Base-by-base conservation (phyloP, 1,140 invertebrate species). In the Bombyx mandarina region DNA sequence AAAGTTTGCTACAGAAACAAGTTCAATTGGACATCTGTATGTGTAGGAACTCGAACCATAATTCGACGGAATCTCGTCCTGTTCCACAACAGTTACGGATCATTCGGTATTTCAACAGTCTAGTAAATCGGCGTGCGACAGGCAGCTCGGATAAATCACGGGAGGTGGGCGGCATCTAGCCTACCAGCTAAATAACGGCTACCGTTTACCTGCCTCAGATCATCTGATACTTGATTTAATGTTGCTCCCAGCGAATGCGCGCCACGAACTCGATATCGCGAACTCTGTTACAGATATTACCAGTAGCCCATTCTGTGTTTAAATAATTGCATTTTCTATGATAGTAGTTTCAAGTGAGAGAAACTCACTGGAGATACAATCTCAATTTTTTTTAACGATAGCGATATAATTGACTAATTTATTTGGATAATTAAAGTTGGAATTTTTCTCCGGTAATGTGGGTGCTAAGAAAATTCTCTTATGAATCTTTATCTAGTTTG, bases 151-250 rank as follows among this genome's bases (percentile, higher is more conserved):
- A 80, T 85, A 85, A 85, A 83, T 83, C 82, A 85, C 75, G 55
- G 45, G 62, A 61, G 69, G 82, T 82, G 80, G 79, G 82, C 77
- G 80, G 62, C 43, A 43, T 45, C 49, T 54, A 48, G 54, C 57
- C 63, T 68, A 65, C 58, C 63, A 50, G 73, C 72, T 77, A 74
- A 74, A 75, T 75, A 82, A 77, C 77, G 65, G 82, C 80, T 86
- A 86, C 82, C 80, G 82, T 86, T 86, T 82, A 82, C 79, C 75
- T 80, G 77, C 71, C 71, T 62, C 70, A 69, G 79, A 86, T 80
- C 79, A 81, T 78, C 79, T 79, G 80, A 86, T 86, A 86, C 69
- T 74, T 80, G 80, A 83, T 83, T 83, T 83, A 82, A 76, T 79
- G 66, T 70, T 67, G 66, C 71, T 70, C 63, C 66, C 60, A 66